These are phyloP conservation scores for Aproaerema taeniolella DNA, from an alignment of 2,888 invertebrate species.

Conservation along the genomic window DNA sequence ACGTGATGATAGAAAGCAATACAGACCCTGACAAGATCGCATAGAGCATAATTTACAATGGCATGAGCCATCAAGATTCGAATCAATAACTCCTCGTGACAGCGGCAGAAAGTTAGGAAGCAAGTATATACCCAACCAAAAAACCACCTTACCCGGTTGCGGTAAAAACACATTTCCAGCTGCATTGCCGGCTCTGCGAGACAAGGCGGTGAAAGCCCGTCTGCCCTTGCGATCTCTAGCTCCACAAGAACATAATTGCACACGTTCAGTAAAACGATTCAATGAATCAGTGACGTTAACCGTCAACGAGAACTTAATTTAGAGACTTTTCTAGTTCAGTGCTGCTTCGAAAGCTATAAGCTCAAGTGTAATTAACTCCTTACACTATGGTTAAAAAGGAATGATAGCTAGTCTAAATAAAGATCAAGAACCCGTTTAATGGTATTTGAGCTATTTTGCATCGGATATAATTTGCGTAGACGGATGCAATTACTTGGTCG, in stretches of 20 bases:
- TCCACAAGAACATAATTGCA: constrained; percentile 60
- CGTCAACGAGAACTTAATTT: constrained; percentile 31
- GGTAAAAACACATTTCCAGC: constrained; percentile 41
- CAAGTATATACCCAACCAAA: constrained; percentile 34
- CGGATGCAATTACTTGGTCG: constrained; percentile 37
- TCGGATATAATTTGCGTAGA: constrained; percentile 39
- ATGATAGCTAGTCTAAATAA: constrained; percentile 7
- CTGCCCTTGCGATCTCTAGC: constrained; percentile 68
- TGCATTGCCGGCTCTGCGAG: constrained; percentile 31
- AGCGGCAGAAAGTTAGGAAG: constrained; percentile 52
- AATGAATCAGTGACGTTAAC: constrained; percentile 46
- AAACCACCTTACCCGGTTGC: constrained; percentile 40
- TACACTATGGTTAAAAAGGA: constrained; percentile 3
- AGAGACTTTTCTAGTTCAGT: constrained; percentile 26
- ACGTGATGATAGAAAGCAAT: constrained; percentile 12
- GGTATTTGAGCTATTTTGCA: constrained; percentile 32
- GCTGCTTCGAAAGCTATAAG: constrained; percentile 16
- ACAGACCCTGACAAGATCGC: constrained; percentile 25
- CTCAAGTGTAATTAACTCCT: not conserved
- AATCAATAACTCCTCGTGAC: constrained; percentile 56
- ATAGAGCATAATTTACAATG: constrained; percentile 37
- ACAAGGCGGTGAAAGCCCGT: constrained; percentile 66
- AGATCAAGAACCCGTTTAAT: constrained; percentile 6
- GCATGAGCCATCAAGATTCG: constrained; percentile 38
- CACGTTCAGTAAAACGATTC: constrained; percentile 54